Percentiles rank a stretch among this genome's conserved stretches.
Evolutionary conservation across 2,797 vertebrate genomes (phyloP).

Genomic region (Eidolon dupreanum): DNA sequence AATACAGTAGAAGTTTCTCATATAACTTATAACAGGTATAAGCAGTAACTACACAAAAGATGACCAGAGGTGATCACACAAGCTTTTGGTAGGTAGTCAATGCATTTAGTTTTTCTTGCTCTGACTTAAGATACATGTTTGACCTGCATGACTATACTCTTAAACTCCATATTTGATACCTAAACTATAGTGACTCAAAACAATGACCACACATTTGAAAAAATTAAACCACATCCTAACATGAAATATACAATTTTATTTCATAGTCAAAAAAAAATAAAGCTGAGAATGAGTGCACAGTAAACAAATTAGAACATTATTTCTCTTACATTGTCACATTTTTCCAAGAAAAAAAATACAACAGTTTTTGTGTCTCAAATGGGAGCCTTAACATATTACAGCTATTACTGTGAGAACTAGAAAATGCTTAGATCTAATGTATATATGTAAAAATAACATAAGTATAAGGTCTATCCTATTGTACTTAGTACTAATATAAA

Average conservation of each 20-base stretch:
- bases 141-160: neutral
- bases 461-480: neutral
- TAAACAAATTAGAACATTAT: neutral
- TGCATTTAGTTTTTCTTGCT: neutral
- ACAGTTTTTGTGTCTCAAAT: neutral
- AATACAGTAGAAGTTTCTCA: neutral
- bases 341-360: neutral
- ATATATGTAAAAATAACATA: neutral
- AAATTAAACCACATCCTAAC: conserved; percentile 7
- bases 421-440: neutral
- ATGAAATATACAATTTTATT: conserved; percentile 13
- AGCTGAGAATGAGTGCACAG: neutral
- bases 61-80: neutral
- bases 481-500: neutral
- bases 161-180: neutral
- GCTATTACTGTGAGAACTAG: neutral
- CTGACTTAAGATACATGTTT: neutral
- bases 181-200: conserved; percentile 11
- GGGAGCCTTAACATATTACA: neutral
- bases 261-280: neutral
- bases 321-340: neutral
- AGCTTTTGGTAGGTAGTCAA: neutral
- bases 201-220: neutral
- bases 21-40: neutral
- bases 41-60: neutral